Base-by-base conservation (phyloP, 64 coral and sea anemone species). In the Montipora sp. region DNA sequence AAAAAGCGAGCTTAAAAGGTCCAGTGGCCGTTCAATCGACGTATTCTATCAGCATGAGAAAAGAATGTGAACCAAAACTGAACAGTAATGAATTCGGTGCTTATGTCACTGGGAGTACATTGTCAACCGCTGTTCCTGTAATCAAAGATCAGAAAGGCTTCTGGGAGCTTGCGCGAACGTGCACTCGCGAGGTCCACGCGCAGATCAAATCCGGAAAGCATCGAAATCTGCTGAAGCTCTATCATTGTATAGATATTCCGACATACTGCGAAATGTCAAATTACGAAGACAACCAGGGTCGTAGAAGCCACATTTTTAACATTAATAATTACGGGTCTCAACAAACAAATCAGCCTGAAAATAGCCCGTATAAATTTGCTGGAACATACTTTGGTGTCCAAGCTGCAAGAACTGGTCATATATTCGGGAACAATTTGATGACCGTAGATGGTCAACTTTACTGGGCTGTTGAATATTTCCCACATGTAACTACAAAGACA, bases 391-490 rank as follows among this genome's bases (percentile, higher is more conserved):
- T 97, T 73, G 95, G 92, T 23, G 87, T 93, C 43, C 89, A 84
- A 67, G 83, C 67, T 48, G 46, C 80, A 16, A 74, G 59, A 45
- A 75, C 9, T 61, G 92, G 95, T 5, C 95, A 83, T 51, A 81
- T 80, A 45, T 97, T 97, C 36, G 55, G 76, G 8, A 91, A 92
- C 78, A 94, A 88, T 89, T 48, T 97, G 76, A 84, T 94, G 15
- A 94, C 92, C 61, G 92, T 97, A 15, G 94, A 97, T 79, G 92
- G 84, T 12, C 61, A 80, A 48, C 20, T 97, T 19, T 97, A 89
- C 84, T 97, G 92, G 95, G 80, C 47, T 14, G 57, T 97, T 22
- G 59, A 90, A 51, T 97, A 97, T 73, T 97, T 90, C 67, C 84
- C 84, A 48, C 77, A 90, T 36, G 77, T 91, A 19, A 87, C 81